Evolutionary conservation across 2,797 vertebrate genomes (phyloP).

Genomic region (Semaprochilodus insignis): DNA sequence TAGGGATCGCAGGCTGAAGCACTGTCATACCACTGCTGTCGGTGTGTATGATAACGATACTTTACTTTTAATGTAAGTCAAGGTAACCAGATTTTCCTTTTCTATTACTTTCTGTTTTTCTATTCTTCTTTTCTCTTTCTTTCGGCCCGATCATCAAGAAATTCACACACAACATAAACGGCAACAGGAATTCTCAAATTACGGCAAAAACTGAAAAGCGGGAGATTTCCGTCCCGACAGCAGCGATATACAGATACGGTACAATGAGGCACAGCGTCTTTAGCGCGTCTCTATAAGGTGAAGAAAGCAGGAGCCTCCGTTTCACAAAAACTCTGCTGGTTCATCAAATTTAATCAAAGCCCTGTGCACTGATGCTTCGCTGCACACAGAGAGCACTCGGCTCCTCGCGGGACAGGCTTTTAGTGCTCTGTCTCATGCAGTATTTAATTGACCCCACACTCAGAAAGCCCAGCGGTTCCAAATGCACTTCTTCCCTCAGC

Average conservation of each 20-base stretch:
- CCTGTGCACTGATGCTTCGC: conserved; percentile 70
- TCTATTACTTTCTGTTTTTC: no score
- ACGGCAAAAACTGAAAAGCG: no score
- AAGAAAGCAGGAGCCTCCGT: conserved; percentile 53
- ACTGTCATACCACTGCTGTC: background rate
- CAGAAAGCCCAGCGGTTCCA: conserved; percentile 83
- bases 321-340: conserved; percentile 73
- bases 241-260: background rate
- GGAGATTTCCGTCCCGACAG: background rate
- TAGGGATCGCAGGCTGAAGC: background rate
- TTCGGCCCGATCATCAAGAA: no score
- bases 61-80: no score
- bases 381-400: conserved; percentile 74
- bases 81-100: no score
- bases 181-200: no score
- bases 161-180: no score
- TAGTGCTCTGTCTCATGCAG: conserved; percentile 88
- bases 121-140: no score
- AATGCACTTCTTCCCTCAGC: conserved; percentile 75
- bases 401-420: conserved; percentile 82
- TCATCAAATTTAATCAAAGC: conserved; percentile 83
- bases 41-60: no score
- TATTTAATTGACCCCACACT: conserved; percentile 86
- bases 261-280: background rate
- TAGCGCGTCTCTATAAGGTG: background rate